Evolutionary conservation across 2,888 invertebrate genomes (phyloP).

Genomic region (Trimorus sp.): DNA sequence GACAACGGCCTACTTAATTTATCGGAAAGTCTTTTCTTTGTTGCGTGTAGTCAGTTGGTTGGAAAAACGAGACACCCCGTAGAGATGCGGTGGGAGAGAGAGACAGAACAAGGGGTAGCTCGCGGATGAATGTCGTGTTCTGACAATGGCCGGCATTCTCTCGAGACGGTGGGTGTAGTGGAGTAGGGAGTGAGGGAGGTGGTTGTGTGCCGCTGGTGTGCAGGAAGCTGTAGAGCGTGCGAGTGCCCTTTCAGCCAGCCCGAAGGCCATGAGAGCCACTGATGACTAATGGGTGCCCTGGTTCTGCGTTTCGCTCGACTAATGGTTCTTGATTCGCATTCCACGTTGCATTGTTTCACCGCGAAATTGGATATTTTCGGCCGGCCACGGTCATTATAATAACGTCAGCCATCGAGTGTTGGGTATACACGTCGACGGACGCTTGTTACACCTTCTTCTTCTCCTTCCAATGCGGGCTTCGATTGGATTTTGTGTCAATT

Average conservation of each 20-base stretch:
- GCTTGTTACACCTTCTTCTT: conserved; percentile 17
- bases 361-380: conserved; percentile 61
- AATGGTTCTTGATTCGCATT: conserved; percentile 66
- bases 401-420: conserved; percentile 50
- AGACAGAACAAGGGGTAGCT: conserved; percentile 67
- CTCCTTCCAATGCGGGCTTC: too few species aligned
- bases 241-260: conserved; percentile 65
- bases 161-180: conserved; percentile 64
- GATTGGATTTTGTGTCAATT: too few species aligned
- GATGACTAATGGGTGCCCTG: conserved; percentile 73
- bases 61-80: conserved; percentile 68
- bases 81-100: conserved; percentile 64
- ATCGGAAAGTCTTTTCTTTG: conserved; percentile 60
- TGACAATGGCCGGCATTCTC: conserved; percentile 74
- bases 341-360: conserved; percentile 53
- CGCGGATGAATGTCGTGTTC: conserved; percentile 73
- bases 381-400: conserved; percentile 45
- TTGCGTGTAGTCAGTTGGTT: conserved; percentile 59
- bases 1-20: conserved; percentile 57
- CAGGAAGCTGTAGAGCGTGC: conserved; percentile 70
- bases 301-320: conserved; percentile 68
- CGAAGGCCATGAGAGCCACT: conserved; percentile 67
- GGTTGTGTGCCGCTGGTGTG: conserved; percentile 69
- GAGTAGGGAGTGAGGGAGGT: conserved; percentile 70
- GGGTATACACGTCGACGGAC: conserved; percentile 25